Percentiles rank a stretch among this genome's conserved stretches.
Conservation (phyloP, 2,888 invertebrate genomes). For the Diabrotica balteata region DNA sequence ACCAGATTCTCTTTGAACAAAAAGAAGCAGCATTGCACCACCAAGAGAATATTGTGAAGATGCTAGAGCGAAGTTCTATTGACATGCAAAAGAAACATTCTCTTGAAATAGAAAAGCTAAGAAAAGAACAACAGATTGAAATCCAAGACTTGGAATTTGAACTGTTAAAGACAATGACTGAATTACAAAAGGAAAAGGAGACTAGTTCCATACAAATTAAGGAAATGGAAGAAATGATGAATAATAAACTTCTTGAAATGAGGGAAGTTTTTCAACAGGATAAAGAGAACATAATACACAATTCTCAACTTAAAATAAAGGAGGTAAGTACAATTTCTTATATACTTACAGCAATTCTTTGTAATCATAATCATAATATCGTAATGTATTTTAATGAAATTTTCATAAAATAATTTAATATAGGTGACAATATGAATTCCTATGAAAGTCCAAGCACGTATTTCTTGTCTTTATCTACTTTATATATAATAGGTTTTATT, state of each 20-base stretch:
- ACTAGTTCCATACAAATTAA: conserved; percentile 42
- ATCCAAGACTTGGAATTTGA: conserved; percentile 53
- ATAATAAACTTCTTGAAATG: conserved; percentile 43
- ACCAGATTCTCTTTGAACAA: conserved; percentile 25
- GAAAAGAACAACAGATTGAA: conserved; percentile 48
- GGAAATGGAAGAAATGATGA: conserved; percentile 40
- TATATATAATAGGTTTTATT: neutral
- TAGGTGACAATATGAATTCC: too few species aligned
- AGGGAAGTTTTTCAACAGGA: conserved; percentile 53
- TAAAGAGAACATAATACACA: conserved; percentile 44
- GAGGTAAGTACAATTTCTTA: conserved; percentile 31
- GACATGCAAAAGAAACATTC: conserved; percentile 40
- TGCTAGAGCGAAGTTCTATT: conserved; percentile 40
- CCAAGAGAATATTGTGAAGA: conserved; percentile 40
- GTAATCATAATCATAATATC: too few species aligned
- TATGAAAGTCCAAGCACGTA: too few species aligned
- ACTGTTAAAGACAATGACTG: conserved; percentile 51
- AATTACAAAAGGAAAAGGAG: conserved; percentile 50
- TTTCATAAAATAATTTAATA: too few species aligned
- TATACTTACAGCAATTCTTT: neutral
- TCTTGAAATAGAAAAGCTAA: conserved; percentile 46
- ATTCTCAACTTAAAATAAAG: conserved; percentile 54
- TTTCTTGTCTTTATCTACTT: too few species aligned
- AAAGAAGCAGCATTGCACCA: conserved; percentile 30
- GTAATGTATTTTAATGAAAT: too few species aligned